Evolutionary conservation across 2,888 invertebrate species (phyloP).

Genomic region (Microdon myrmicae): DNA sequence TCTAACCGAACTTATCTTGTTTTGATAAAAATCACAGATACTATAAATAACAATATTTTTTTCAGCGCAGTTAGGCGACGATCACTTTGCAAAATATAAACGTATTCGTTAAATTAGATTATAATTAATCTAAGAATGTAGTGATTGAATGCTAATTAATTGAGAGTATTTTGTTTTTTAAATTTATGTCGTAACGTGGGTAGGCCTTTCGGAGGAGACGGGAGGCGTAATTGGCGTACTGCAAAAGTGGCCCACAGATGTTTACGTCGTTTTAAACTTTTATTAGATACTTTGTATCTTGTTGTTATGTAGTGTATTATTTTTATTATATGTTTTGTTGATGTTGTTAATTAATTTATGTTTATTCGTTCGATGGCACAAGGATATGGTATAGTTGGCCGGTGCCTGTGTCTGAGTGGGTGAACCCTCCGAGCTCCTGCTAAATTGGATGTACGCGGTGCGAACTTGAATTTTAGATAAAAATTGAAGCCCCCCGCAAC

Average conservation of each 20-base stretch:
- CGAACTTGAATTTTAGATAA: conserved; percentile 33
- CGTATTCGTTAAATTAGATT: conserved; percentile 38
- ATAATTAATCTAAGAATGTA: conserved; percentile 25
- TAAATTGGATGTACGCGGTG: conserved; percentile 33
- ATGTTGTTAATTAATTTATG: conserved; percentile 14
- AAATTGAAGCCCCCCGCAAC: conserved; percentile 61
- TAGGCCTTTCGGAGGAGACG: conserved; percentile 67
- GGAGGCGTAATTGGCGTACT: conserved; percentile 58
- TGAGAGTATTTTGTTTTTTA: conserved; percentile 20
- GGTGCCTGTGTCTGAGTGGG: conserved; percentile 19
- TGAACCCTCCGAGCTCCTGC: conserved; percentile 32
- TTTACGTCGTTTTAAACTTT: conserved; percentile 13
- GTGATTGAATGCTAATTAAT: conserved; percentile 2
- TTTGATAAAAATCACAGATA: conserved; percentile 50
- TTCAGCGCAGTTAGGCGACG: conserved; percentile 23
- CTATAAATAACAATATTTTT: conserved; percentile 20
- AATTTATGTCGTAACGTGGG: conserved; percentile 55
- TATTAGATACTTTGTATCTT: conserved; percentile 4
- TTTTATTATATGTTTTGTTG: conserved; percentile 8
- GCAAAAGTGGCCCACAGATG: conserved; percentile 17
- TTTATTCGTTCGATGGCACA: conserved; percentile 20
- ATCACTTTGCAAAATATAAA: conserved; percentile 47
- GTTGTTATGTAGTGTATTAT: conserved; percentile 3
- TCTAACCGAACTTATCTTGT: conserved; percentile 9
- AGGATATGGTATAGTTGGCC: conserved; percentile 9